phyloP scores from a whole-genome alignment of 2,113 vertebrate species.

The Melospiza georgiana region DNA sequence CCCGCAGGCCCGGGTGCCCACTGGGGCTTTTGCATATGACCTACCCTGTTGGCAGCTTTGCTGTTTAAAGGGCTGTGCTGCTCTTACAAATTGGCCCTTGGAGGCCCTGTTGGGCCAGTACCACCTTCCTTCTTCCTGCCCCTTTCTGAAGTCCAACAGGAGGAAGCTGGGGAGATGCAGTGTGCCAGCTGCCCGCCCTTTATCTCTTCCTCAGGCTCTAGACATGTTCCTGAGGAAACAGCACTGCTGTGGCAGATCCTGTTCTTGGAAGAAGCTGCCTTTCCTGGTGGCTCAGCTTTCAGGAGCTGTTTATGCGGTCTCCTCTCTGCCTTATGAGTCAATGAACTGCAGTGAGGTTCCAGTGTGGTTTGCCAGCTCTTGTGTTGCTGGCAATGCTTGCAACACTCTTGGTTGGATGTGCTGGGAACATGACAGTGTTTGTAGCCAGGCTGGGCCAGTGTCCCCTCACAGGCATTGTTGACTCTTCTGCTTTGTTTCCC shows the following conservation, averaged over 20 bases:
- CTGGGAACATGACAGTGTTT: background rate
- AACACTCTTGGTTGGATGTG: background rate
- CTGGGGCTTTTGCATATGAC: fast-evolving
- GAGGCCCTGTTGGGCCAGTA: fast-evolving
- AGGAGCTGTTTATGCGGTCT: background rate
- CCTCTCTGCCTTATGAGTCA: background rate
- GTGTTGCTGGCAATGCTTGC: background rate
- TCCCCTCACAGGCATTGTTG: background rate
- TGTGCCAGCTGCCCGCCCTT: background rate
- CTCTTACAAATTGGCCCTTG: too few species aligned
- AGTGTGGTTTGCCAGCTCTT: background rate
- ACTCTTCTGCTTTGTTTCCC: background rate
- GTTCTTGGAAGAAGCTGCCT: background rate
- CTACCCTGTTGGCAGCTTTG: background rate
- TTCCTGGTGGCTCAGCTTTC: background rate
- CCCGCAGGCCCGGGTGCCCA: fast-evolving
- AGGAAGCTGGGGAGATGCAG: background rate
- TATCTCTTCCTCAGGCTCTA: background rate
- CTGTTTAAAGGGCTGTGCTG: fast-evolving
- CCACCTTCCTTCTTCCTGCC: fast-evolving
- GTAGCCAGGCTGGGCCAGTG: slow-evolving; percentile 3
- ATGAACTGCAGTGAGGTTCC: background rate
- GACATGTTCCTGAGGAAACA: background rate
- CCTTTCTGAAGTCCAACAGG: background rate
- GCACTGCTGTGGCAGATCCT: background rate